Evolutionary conservation across 2,113 vertebrate genomes (phyloP), one percentile per base, ranked within the genome.

Genomic region (Onychorhynchus coronatus): DNA sequence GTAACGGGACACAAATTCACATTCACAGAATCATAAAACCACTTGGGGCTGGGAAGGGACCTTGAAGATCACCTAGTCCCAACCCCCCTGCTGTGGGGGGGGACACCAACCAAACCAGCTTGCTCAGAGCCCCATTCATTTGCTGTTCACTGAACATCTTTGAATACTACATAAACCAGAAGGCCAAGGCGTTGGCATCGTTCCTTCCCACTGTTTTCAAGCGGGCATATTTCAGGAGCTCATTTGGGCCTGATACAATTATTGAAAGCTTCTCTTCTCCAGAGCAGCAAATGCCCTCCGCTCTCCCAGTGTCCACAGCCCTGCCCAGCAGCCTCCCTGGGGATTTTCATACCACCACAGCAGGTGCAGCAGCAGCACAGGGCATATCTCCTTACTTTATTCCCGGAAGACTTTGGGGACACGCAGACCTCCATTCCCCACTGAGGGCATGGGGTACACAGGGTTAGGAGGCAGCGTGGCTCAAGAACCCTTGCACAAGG

Each of bases 401-500:
- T 93, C 91, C 58, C 3, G 0, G 88, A 96, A 91, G 70, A 46
- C 21, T 58, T 92, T 61, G 23, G 12, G 79, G 79, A 90, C 75
- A 91, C 0, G 0, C 39, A 19, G 39, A 67, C 13, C 59, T 75
- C 79, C 7, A 5, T 52, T 73, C 55, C 55, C 33, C 11, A 37
- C 19, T 0, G 20, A 33, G 3, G 7, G 44, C 76, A 78, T 0
- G 0, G 88, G 31, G 56, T 52, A 86, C 3, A 1, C 0, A 0
- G 11, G 83, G 73, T 82, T 58, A 93, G 49, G 68, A 86, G 44
- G 46, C 58, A 91, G 35, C 21, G 6, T 3, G n/a, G 62, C 55
- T 84, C 47, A 73, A 47, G 49, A 84, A 78, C 16, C 37, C 44
- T 84, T 52, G 63, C 6, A 20, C n/a, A 41, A 78, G 52, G 65